Percentiles rank a stretch among this genome's conserved stretches.
These are phyloP conservation scores for Cichlasoma orientale DNA, from an alignment of 2,797 vertebrate species.

Conservation along the genomic window DNA sequence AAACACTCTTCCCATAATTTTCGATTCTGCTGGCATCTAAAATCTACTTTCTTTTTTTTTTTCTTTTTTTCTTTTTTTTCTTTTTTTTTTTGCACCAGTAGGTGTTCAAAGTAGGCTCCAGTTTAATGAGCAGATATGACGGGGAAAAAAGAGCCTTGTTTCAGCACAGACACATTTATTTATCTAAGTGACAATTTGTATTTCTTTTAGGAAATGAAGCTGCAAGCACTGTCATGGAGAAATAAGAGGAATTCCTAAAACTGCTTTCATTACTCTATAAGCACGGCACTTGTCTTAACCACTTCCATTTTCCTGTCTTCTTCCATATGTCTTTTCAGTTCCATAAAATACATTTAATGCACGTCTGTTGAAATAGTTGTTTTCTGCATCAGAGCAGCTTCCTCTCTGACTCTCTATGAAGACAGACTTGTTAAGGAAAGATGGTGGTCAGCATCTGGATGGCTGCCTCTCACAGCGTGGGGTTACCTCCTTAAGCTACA, in stretches of 20 bases:
- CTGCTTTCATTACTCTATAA: not conserved
- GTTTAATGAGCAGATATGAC: not conserved
- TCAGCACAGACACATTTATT: not conserved
- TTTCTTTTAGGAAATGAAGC: not conserved
- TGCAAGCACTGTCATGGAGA: not conserved
- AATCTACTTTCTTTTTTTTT: not conserved
- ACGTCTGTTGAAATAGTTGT: not conserved
- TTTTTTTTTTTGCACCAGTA: not conserved
- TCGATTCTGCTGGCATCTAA: not conserved
- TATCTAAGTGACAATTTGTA: not conserved
- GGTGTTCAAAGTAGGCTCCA: not conserved
- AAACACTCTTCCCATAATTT: not conserved
- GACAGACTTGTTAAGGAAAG: constrained; percentile 43
- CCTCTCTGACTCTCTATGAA: constrained; percentile 36
- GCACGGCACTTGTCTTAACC: not conserved
- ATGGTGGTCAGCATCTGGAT: not conserved
- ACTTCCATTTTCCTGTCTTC: constrained; percentile 16
- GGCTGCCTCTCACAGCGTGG: not conserved
- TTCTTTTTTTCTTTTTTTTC: too few species aligned
- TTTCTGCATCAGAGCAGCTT: not conserved
- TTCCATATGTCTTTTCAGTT: not conserved
- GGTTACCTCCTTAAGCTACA: not conserved
- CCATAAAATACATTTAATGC: not conserved
- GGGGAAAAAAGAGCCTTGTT: not conserved
- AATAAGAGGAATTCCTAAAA: not conserved